Conservation (phyloP, 2,113 vertebrate genomes). For the Clupea harengus region DNA sequence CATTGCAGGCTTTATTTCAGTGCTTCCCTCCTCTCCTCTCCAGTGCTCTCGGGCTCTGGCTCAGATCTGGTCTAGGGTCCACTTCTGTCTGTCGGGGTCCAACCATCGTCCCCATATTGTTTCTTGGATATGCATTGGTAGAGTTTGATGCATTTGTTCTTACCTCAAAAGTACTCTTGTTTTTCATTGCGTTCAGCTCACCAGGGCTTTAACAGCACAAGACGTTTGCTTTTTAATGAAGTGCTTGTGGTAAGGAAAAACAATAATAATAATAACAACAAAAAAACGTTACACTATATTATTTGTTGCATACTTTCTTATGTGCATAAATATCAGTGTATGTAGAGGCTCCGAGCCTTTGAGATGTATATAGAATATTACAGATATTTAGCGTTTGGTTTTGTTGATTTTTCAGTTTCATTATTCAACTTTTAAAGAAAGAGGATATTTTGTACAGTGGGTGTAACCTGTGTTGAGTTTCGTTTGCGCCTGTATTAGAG, state of each 20-base stretch:
- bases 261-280: constrained; percentile 19
- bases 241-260: constrained; percentile 47
- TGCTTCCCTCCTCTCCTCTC: background rate
- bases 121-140: constrained; percentile 37
- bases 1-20: background rate
- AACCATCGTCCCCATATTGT: background rate
- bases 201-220: constrained; percentile 52
- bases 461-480: constrained; percentile 74
- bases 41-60: background rate
- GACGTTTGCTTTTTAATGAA: constrained; percentile 7
- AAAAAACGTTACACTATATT: background rate
- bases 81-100: background rate
- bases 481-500: constrained; percentile 69
- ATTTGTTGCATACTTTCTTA: constrained; percentile 35
- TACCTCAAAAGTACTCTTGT: background rate
- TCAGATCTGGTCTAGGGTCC: background rate
- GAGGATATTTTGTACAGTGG: constrained; percentile 58
- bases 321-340: constrained; percentile 42
- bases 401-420: constrained; percentile 52
- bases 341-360: constrained; percentile 27
- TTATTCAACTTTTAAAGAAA: constrained; percentile 7
- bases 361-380: constrained; percentile 50
- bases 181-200: background rate
- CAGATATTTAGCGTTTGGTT: background rate
- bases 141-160: constrained; percentile 39